Conservation (phyloP, 2,888 invertebrate species). For the Rutpela maculata region DNA sequence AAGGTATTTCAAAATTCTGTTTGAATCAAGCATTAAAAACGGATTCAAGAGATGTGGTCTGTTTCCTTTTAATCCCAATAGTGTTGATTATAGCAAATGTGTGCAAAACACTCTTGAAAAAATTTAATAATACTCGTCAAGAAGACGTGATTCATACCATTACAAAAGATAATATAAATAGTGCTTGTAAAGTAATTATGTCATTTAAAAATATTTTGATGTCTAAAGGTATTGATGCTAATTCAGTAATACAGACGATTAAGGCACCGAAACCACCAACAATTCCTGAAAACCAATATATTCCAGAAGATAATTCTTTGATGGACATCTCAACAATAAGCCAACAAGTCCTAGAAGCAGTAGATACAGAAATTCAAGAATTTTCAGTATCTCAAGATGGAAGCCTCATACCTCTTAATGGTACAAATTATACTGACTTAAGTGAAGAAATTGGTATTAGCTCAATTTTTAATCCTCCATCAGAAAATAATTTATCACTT, state of each 20-base stretch:
- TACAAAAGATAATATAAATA: background rate
- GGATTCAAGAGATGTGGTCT: conserved; percentile 1
- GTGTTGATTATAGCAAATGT: background rate
- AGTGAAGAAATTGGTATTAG: background rate
- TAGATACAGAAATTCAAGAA: background rate
- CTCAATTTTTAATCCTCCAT: background rate
- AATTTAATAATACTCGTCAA: background rate
- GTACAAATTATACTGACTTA: background rate
- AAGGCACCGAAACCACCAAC: background rate
- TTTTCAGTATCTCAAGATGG: background rate
- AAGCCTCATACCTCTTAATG: background rate
- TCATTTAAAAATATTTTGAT: background rate
- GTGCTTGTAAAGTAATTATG: background rate
- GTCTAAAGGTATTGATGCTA: background rate
- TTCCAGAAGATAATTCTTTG: background rate
- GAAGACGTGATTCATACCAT: background rate
- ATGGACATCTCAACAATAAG: background rate
- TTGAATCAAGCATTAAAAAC: background rate
- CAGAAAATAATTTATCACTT: background rate
- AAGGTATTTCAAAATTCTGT: background rate
- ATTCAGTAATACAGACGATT: background rate
- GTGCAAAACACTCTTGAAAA: background rate
- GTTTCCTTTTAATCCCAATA: background rate
- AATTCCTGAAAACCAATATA: background rate
- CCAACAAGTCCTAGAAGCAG: background rate